phyloP scores from a whole-genome alignment of 2,888 invertebrate species.

The Drosophila helvetica region DNA sequence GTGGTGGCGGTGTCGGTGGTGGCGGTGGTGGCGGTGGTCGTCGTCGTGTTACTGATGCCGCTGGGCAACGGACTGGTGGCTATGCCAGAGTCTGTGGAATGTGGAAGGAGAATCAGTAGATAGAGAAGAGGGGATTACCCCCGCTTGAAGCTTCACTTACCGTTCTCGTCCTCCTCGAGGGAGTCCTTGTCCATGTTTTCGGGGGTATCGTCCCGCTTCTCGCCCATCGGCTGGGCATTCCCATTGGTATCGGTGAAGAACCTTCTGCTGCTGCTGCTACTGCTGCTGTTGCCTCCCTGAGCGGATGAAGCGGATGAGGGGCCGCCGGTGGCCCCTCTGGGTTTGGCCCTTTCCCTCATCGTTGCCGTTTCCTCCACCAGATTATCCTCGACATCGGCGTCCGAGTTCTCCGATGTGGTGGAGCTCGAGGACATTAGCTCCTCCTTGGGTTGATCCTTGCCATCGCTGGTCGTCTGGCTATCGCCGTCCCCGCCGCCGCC shows the following conservation, averaged over 20 bases:
- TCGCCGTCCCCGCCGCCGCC: slow-evolving; percentile 46
- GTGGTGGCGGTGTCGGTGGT: slow-evolving; percentile 19
- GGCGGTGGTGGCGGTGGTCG: slow-evolving; percentile 14
- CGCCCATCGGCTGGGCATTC: slow-evolving; percentile 80
- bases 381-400: slow-evolving; percentile 93
- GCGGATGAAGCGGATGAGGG: slow-evolving; percentile 1
- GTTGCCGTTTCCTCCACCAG: slow-evolving; percentile 85
- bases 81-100: slow-evolving; percentile 81
- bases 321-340: slow-evolving; percentile 3
- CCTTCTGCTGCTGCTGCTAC: slow-evolving; percentile 31
- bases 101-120: not conserved
- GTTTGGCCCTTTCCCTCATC: slow-evolving; percentile 42
- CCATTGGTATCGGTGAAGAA: slow-evolving; percentile 81
- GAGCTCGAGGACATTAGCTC: slow-evolving; percentile 54
- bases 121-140: slow-evolving; percentile 1
- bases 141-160: slow-evolving; percentile 54
- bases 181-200: slow-evolving; percentile 86
- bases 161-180: slow-evolving; percentile 85
- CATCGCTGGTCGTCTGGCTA: slow-evolving; percentile 24
- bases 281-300: not conserved
- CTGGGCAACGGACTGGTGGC: slow-evolving; percentile 82
- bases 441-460: slow-evolving; percentile 37
- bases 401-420: slow-evolving; percentile 88
- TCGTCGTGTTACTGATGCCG: slow-evolving; percentile 26
- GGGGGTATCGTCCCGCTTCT: slow-evolving; percentile 86